A percentile compares a stretch with the other conserved stretches of the same genome.
phyloP scores from a whole-genome alignment of 2,113 vertebrate species.

The Daubentonia madagascariensis region DNA sequence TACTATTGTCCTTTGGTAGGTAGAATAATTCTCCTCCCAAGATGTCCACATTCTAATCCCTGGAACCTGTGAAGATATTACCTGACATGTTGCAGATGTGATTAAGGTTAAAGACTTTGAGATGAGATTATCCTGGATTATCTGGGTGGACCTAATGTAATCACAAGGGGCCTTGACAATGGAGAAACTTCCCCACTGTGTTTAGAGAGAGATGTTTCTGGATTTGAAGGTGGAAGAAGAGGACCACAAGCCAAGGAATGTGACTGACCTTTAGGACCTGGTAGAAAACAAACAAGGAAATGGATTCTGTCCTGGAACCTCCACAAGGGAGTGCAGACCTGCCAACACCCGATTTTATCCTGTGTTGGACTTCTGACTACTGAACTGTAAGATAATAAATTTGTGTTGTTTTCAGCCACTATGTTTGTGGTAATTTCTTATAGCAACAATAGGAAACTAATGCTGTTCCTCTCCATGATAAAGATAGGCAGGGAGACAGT shows the following conservation, averaged over 20 bases:
- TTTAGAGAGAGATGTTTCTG: not conserved
- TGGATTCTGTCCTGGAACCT: not conserved
- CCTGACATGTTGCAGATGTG: not conserved
- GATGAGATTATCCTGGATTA: not conserved
- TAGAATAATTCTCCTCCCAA: not conserved
- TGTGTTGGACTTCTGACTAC: not conserved
- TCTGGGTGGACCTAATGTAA: not conserved
- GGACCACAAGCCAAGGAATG: not conserved
- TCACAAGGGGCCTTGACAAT: not conserved
- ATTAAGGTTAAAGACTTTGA: not conserved
- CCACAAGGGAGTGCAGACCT: not conserved
- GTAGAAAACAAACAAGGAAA: not conserved
- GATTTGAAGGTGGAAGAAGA: not conserved
- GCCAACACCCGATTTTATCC: not conserved
- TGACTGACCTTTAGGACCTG: not conserved
- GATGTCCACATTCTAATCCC: not conserved
- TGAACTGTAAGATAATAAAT: not conserved
- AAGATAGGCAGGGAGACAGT: not conserved
- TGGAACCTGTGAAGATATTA: not conserved
- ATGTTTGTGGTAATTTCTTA: not conserved
- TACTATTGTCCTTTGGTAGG: not conserved
- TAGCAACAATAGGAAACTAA: not conserved
- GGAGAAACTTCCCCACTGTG: not conserved
- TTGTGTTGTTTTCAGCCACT: not conserved
- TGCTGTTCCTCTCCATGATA: not conserved